Evolutionary conservation across 2,797 vertebrate species (phyloP).

Genomic region (Lerista edwardsae): DNA sequence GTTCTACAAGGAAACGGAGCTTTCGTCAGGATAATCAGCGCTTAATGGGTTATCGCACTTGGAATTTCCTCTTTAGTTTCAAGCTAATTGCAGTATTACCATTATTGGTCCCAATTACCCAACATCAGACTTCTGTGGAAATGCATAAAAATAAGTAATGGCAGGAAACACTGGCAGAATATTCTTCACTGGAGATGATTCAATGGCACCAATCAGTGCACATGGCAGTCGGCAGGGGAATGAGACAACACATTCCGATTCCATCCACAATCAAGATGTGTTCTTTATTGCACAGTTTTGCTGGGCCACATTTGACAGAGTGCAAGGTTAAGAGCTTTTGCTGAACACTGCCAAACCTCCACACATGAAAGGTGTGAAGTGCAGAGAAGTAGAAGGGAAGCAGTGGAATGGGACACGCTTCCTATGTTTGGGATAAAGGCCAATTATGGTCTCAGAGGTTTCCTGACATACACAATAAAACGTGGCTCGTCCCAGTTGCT

Average conservation of each 20-base stretch:
- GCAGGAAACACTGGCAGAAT: not conserved
- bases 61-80: not conserved
- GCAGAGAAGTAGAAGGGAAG: not conserved
- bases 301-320: not conserved
- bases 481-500: too few relatives aligned
- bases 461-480: too few relatives aligned
- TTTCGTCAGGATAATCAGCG: not conserved
- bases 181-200: not conserved
- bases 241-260: not conserved
- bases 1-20: not conserved
- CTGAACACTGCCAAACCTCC: not conserved
- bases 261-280: too few relatives aligned
- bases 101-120: not conserved
- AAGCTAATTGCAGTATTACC: not conserved
- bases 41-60: not conserved
- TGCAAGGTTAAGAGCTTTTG: not conserved
- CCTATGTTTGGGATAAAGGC: too few relatives aligned
- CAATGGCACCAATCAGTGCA: not conserved
- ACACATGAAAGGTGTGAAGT: not conserved
- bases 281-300: not conserved
- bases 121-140: not conserved
- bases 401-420: too few relatives aligned
- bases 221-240: not conserved
- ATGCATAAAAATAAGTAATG: not conserved
- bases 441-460: too few relatives aligned